Percentiles rank a stretch among this genome's conserved stretches.
phyloP scores from a whole-genome alignment of 2,888 invertebrate species.

The Didymodactylos carnosus region DNA sequence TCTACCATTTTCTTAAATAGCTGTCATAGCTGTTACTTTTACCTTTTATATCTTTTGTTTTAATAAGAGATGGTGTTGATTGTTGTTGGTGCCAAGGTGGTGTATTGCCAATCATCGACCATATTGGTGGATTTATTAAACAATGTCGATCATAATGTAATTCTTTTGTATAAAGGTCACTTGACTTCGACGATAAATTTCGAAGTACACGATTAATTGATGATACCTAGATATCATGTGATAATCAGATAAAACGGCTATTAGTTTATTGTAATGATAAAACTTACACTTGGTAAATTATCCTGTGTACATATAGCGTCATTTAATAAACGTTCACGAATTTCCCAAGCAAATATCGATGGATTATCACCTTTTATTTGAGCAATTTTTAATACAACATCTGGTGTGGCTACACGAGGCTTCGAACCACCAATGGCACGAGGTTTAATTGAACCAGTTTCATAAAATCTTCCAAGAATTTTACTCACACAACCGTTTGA shows the following conservation, averaged over 20 bases:
- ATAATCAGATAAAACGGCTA: neutral
- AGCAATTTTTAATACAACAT: constrained; percentile 73
- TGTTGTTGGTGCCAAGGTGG: neutral
- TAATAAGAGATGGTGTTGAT: neutral
- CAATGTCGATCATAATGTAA: neutral
- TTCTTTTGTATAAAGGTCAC: too few relatives aligned
- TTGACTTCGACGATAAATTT: constrained; percentile 46
- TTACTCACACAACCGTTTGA: constrained; percentile 90
- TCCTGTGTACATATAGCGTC: constrained; percentile 85
- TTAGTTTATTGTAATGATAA: neutral
- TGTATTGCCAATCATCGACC: neutral
- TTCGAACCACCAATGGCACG: constrained; percentile 88
- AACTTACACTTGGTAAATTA: constrained; percentile 87
- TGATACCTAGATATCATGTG: constrained; percentile 50
- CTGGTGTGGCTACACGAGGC: constrained; percentile 66
- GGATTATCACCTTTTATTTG: constrained; percentile 87
- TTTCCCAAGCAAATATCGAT: constrained; percentile 95
- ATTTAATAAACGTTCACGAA: constrained; percentile 69
- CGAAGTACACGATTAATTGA: constrained; percentile 83
- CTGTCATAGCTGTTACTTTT: neutral
- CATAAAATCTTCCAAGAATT: constrained; percentile 80
- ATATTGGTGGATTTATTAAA: neutral
- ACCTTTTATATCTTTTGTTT: neutral
- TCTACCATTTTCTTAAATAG: neutral
- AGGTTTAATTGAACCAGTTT: constrained; percentile 83